Conservation (phyloP, 2,888 invertebrate genomes). For the Heliconius erato region DNA sequence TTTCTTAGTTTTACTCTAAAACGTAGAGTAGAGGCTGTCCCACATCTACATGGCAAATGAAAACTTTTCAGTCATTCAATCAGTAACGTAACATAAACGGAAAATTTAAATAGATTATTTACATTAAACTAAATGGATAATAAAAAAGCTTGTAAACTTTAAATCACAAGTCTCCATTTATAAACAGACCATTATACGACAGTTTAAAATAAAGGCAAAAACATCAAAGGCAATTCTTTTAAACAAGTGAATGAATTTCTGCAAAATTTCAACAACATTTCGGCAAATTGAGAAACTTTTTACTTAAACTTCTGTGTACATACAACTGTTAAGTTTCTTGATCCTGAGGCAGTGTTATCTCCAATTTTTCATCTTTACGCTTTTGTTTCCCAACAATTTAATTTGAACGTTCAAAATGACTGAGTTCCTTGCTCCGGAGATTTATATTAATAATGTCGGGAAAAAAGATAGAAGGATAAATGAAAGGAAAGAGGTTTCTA, state of each 20-base stretch:
- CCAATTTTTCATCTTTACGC: not conserved
- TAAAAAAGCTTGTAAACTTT: not conserved
- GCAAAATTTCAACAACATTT: constrained; percentile 2
- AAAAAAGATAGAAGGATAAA: not conserved
- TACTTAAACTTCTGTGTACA: not conserved
- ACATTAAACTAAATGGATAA: too few species aligned
- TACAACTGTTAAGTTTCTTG: constrained; percentile 3
- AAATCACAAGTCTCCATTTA: not conserved
- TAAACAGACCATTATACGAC: constrained; percentile 1
- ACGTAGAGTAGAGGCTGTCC: too few species aligned
- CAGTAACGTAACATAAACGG: too few species aligned
- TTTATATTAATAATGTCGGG: constrained; percentile 42
- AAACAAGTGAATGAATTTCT: constrained; percentile 4
- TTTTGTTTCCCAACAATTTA: constrained; percentile 25
- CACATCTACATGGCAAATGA: too few species aligned
- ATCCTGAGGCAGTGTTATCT: constrained; percentile 7
- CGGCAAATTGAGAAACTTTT: constrained; percentile 4
- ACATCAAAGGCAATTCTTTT: not conserved
- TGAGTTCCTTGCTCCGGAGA: constrained; percentile 12
- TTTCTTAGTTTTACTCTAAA: too few species aligned
- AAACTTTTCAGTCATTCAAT: too few species aligned
- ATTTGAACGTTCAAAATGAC: constrained; percentile 34
- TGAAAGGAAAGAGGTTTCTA: not conserved
- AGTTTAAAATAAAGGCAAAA: not conserved
- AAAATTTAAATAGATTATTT: too few species aligned